Evolutionary conservation across 1,140 invertebrate species (phyloP), one percentile per base, ranked within the genome.

Genomic region (Dryas iulia): DNA sequence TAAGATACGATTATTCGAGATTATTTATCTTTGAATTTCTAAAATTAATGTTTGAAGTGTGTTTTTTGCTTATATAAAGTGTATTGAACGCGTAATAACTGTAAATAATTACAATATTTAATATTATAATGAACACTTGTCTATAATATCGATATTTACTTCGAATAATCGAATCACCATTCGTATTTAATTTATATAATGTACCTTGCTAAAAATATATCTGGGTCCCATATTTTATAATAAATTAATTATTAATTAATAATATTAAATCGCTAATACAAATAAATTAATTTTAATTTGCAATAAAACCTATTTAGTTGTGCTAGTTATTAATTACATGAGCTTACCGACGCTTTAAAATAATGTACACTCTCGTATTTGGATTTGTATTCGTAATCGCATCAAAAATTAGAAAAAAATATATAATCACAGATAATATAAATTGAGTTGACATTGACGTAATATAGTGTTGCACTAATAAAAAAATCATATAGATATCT

Each of bases 281-380:
- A 18, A 47, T 18, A 21, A 47, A 47, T 18, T 47, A 47, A 21
- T 47, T 47, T 47, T 47, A 47, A 47, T 47, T 47, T 47, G 39
- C 39, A 47, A 18, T 47, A 31, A 31, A 8, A 8, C n/a, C n/a
- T 10, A 47, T 47, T 47, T 47, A 47, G 39, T 47, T 47, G 14
- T 47, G 39, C 73, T 86, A 84, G 75, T 75, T 81, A 71, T 79
- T 28, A 28, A 75, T 63, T 64, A 80, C 67, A 76, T 71, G 86
- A 88, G 86, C 86, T 88, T 88, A 84, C 73, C 59, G 67, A 83
- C 68, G 83, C 84, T 86, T 86, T 88, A 86, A 62, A 62, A 59
- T 59, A 52, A 10, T 30, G 59, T 47, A 39, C 24, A 59, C 26
- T 18, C 26, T 14, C 26, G 56, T n/a, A n/a, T 39, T 39, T 39